Evolutionary conservation across 2,797 vertebrate species (phyloP).

Genomic region (Aeoliscus strigatus): DNA sequence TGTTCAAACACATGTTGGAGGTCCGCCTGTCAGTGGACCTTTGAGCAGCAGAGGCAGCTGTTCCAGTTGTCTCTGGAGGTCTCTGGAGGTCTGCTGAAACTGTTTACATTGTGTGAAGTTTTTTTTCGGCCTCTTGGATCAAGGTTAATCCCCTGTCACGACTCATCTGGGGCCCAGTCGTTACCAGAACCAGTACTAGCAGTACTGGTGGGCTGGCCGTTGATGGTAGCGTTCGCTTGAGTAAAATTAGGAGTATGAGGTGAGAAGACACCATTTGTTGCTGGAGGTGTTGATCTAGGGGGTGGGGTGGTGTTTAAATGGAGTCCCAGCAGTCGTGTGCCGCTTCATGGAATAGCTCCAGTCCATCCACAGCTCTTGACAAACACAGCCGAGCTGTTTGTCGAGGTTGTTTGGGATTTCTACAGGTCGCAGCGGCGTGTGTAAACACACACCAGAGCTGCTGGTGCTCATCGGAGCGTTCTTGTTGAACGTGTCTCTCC

Average conservation of each 20-base stretch:
- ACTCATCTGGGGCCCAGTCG: slow-evolving; percentile 15
- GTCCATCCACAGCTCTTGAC: too few species aligned
- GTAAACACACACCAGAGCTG: slow-evolving; percentile 45
- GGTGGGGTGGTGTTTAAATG: slow-evolving; percentile 24
- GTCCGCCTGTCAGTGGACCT: too few species aligned
- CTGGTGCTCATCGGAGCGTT: slow-evolving; percentile 56
- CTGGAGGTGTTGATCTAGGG: slow-evolving; percentile 21
- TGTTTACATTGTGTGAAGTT: slow-evolving; percentile 36
- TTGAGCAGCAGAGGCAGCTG: slow-evolving; percentile 45
- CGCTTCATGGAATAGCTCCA: neutral
- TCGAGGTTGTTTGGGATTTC: slow-evolving; percentile 1
- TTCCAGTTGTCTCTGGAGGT: slow-evolving; percentile 23
- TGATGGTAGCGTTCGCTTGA: slow-evolving; percentile 11
- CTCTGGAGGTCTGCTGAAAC: slow-evolving; percentile 2
- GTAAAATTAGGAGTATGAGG: slow-evolving; percentile 16
- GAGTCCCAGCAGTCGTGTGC: neutral
- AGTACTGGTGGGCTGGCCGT: too few species aligned
- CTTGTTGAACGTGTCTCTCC: slow-evolving; percentile 57
- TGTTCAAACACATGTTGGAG: too few species aligned
- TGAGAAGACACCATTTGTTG: slow-evolving; percentile 52
- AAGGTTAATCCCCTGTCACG: slow-evolving; percentile 51
- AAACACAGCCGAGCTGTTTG: neutral
- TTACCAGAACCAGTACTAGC: too few species aligned
- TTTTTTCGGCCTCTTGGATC: slow-evolving; percentile 28
- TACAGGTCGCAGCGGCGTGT: slow-evolving; percentile 25